A percentile compares a stretch with the other conserved stretches of the same genome.
phyloP scores from a whole-genome alignment of 2,113 vertebrate species.

The Apistogramma diplotaenia region DNA sequence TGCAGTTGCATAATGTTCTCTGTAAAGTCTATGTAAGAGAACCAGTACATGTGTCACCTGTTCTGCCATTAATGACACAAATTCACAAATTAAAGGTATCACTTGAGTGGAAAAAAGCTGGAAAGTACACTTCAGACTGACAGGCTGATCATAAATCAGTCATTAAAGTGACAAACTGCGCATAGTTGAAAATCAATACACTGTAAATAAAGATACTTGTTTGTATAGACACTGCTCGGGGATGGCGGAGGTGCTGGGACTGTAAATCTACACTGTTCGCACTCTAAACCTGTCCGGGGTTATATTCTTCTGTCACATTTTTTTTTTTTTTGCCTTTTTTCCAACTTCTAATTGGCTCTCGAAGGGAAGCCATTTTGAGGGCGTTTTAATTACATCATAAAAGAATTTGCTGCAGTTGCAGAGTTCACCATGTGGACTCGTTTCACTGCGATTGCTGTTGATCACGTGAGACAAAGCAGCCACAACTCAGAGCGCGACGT shows the following conservation, averaged over 20 bases:
- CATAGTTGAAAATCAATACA: slow-evolving; percentile 11
- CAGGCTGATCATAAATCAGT: background rate
- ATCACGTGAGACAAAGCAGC: background rate
- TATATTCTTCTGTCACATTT: slow-evolving; percentile 12
- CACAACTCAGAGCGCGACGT: background rate
- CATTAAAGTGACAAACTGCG: slow-evolving; percentile 21
- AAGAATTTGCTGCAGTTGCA: slow-evolving; percentile 43
- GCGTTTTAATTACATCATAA: slow-evolving; percentile 54
- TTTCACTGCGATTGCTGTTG: slow-evolving; percentile 10
- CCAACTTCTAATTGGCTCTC: slow-evolving; percentile 52
- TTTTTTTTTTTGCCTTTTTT: slow-evolving; percentile 18
- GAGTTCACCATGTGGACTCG: slow-evolving; percentile 15
- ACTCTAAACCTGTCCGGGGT: slow-evolving; percentile 28
- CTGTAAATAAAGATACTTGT: slow-evolving; percentile 7
- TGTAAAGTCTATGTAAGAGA: too few relatives aligned
- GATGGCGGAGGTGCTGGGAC: background rate
- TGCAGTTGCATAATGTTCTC: too few relatives aligned
- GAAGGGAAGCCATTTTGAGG: slow-evolving; percentile 27
- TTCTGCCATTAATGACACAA: background rate
- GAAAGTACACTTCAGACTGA: background rate
- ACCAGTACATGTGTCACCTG: background rate
- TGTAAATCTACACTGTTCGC: slow-evolving; percentile 32
- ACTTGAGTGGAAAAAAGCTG: background rate
- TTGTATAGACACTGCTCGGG: background rate
- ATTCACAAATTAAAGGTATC: background rate